These are phyloP conservation scores for Parthenolecanium corni DNA, from an alignment of 2,888 invertebrate genomes.

Conservation along the genomic window DNA sequence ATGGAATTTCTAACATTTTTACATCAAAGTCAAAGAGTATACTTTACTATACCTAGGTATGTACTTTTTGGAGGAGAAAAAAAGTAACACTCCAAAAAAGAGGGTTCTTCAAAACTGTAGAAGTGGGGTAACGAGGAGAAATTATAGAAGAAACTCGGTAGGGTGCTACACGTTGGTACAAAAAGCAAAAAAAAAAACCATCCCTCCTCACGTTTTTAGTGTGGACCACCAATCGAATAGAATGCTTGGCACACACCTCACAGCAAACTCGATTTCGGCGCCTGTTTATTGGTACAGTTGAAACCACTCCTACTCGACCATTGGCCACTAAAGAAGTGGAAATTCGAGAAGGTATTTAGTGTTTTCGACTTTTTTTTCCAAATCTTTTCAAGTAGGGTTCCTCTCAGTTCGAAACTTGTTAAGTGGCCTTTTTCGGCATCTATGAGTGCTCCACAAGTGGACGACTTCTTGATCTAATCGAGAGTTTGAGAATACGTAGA, in stretches of 20 bases:
- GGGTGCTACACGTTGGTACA: too few relatives aligned
- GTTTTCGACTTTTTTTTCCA: not conserved
- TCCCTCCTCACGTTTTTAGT: not conserved
- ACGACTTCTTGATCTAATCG: not conserved
- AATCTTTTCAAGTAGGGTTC: slow-evolving; percentile 20
- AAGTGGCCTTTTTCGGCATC: slow-evolving; percentile 14
- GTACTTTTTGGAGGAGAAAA: too few relatives aligned
- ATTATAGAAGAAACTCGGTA: too few relatives aligned
- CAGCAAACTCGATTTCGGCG: not conserved
- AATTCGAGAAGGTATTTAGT: slow-evolving; percentile 17
- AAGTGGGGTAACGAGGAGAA: too few relatives aligned
- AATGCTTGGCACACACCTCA: slow-evolving; percentile 1
- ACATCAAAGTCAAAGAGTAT: too few relatives aligned
- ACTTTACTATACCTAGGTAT: too few relatives aligned
- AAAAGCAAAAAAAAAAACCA: not conserved
- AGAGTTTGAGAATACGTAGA: not conserved
- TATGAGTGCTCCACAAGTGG: not conserved
- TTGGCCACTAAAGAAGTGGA: slow-evolving; percentile 27
- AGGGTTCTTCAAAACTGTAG: too few relatives aligned
- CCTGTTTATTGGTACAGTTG: too few relatives aligned
- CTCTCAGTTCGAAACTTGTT: slow-evolving; percentile 10
- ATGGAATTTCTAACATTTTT: too few relatives aligned
- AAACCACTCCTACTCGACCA: slow-evolving; percentile 25
- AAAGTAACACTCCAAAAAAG: too few relatives aligned
- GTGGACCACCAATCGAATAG: not conserved